Conservation (phyloP, 2,797 vertebrate species). For the Peromyscus attwateri region DNA sequence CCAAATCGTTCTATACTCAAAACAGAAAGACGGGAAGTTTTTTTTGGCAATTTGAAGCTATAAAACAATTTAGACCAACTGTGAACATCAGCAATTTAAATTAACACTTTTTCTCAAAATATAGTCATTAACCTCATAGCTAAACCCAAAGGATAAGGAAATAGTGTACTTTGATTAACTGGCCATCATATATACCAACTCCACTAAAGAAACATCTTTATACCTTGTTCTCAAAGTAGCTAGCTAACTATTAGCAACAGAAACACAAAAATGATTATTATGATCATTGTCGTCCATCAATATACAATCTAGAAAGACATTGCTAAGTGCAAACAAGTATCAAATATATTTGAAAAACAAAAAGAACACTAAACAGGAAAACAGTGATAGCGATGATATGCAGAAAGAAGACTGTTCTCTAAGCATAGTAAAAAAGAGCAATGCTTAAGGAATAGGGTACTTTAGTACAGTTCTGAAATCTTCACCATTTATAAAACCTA, state of each 20-base stretch:
- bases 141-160: constrained; percentile 28
- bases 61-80: background rate
- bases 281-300: constrained; percentile 28
- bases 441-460: background rate
- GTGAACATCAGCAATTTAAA: constrained; percentile 38
- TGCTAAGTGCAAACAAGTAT: constrained; percentile 6
- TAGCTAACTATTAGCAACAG: background rate
- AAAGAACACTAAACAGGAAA: background rate
- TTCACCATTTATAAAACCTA: constrained; percentile 33
- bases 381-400: background rate
- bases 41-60: background rate
- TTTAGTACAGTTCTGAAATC: background rate
- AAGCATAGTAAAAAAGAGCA: background rate
- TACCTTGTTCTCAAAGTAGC: background rate
- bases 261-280: constrained; percentile 31
- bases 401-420: constrained; percentile 24
- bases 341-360: constrained; percentile 32
- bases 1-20: background rate
- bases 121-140: background rate
- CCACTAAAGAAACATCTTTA: constrained; percentile 41
- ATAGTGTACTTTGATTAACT: constrained; percentile 17
- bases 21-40: constrained; percentile 1
- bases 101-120: constrained; percentile 41
- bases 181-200: constrained; percentile 7
- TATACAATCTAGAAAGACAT: constrained; percentile 1